Conservation (phyloP, 2,888 invertebrate species). For the Himalopsyche anomala region DNA sequence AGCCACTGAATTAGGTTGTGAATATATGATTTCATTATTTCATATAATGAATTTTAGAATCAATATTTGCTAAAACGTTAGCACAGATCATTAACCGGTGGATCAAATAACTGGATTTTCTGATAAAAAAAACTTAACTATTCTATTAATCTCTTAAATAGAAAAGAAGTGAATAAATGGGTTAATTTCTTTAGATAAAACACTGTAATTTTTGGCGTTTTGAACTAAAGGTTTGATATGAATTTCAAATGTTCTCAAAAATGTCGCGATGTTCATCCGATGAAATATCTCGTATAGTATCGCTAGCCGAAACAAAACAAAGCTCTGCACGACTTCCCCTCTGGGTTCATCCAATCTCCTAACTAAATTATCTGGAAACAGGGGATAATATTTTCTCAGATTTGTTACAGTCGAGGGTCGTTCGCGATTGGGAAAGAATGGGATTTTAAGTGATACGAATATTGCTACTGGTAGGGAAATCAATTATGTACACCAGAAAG, state of each 20-base stretch:
- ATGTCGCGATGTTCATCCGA: background rate
- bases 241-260: background rate
- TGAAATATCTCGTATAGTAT: background rate
- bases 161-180: no score
- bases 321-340: background rate
- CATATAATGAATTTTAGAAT: no score
- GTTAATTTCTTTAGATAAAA: no score
- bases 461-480: background rate
- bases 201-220: no score
- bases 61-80: no score
- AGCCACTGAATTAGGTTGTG: no score
- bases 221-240: no score
- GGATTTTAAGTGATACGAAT: constrained; percentile 6
- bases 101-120: no score
- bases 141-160: no score
- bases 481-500: background rate
- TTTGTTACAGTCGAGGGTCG: background rate
- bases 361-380: constrained; percentile 35
- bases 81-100: no score
- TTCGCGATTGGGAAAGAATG: background rate
- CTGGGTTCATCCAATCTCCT: constrained; percentile 31
- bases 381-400: constrained; percentile 15
- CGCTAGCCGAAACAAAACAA: background rate
- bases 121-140: no score
- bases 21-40: no score